Percentiles rank a stretch among this genome's conserved stretches.
These are phyloP conservation scores for Dicroscelio sp. DNA, from an alignment of 2,888 invertebrate genomes.

Conservation along the genomic window DNA sequence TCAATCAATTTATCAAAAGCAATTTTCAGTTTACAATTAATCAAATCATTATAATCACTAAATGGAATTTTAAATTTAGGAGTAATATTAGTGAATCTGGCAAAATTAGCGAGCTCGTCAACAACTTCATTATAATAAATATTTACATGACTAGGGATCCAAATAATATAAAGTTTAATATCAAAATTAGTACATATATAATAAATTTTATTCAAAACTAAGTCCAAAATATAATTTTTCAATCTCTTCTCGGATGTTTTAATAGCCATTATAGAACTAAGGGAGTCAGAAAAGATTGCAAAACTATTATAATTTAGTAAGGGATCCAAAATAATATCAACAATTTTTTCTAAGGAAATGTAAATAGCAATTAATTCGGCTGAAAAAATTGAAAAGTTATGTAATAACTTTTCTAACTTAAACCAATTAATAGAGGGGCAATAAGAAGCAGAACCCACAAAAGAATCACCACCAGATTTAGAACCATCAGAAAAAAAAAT, in stretches of 20 bases:
- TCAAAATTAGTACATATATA: not conserved
- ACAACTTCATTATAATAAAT: not conserved
- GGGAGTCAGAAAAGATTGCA: not conserved
- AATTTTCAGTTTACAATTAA: not conserved
- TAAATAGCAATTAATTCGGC: not conserved
- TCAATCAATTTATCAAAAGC: not conserved
- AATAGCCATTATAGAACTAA: not conserved
- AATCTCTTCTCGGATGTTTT: not conserved
- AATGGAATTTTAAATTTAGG: not conserved
- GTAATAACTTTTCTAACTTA: not conserved
- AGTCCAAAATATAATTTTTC: not conserved
- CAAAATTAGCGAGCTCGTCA: not conserved
- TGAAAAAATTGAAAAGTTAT: not conserved
- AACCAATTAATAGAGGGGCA: not conserved
- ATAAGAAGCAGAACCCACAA: conserved; percentile 3
- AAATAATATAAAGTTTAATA: not conserved
- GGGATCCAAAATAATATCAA: not conserved
- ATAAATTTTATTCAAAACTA: not conserved
- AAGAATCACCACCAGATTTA: conserved; percentile 13
- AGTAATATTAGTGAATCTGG: not conserved
- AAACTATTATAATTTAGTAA: not conserved
- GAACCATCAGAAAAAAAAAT: conserved; percentile 39
- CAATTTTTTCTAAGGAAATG: not conserved
- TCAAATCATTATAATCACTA: not conserved
- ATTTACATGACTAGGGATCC: not conserved